A percentile compares a stretch with the other conserved stretches of the same genome.
Evolutionary conservation across 2,888 invertebrate genomes (phyloP).

Genomic region (Melolontha melolontha): DNA sequence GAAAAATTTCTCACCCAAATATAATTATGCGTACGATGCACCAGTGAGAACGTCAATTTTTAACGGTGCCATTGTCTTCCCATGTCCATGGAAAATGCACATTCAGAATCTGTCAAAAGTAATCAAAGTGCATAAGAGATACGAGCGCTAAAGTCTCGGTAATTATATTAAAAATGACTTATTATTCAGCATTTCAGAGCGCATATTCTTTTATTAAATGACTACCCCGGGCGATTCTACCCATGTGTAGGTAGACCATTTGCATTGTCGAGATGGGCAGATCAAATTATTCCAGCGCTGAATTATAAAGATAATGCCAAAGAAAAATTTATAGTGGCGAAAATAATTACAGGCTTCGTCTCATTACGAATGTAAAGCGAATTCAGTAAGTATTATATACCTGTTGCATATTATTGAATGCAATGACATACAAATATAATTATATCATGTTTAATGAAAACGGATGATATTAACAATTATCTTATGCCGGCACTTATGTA

Average conservation of each 20-base stretch:
- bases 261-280: slow-evolving; percentile 36
- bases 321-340: slow-evolving; percentile 37
- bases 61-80: slow-evolving; percentile 24
- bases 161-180: slow-evolving; percentile 38
- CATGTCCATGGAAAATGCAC: slow-evolving; percentile 16
- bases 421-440: no score
- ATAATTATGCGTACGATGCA: slow-evolving; percentile 21
- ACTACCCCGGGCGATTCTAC: slow-evolving; percentile 3
- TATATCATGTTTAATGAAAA: slow-evolving; percentile 5
- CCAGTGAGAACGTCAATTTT: slow-evolving; percentile 3
- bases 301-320: slow-evolving; percentile 38
- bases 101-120: slow-evolving; percentile 25
- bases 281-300: slow-evolving; percentile 34
- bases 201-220: slow-evolving; percentile 20
- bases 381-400: slow-evolving; percentile 20
- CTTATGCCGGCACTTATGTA: no score
- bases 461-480: slow-evolving; percentile 1
- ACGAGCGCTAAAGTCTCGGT: slow-evolving; percentile 31
- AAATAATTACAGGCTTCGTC: slow-evolving; percentile 32
- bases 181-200: slow-evolving; percentile 19
- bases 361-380: slow-evolving; percentile 35
- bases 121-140: slow-evolving; percentile 35
- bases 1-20: slow-evolving; percentile 6
- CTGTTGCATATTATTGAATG: no score
- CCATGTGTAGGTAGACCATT: slow-evolving; percentile 30